These are phyloP conservation scores for Atractosteus spatula DNA, from an alignment of 2,113 vertebrate genomes.

Conservation along the genomic window DNA sequence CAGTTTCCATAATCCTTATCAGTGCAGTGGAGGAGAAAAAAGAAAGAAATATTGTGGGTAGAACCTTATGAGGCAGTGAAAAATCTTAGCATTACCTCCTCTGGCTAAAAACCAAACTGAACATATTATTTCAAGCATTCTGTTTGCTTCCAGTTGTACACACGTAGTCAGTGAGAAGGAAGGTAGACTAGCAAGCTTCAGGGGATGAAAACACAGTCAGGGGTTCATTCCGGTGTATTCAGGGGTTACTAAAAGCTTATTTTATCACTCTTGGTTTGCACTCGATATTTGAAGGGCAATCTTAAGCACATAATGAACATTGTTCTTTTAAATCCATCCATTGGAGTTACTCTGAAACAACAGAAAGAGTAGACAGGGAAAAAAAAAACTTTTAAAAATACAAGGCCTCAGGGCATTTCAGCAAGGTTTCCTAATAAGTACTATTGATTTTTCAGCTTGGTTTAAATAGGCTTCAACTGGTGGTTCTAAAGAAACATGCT, in stretches of 20 bases:
- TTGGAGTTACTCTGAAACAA: slow-evolving; percentile 18
- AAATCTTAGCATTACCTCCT: too few relatives aligned
- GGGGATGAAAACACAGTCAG: neutral
- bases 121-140: too few relatives aligned
- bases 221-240: neutral
- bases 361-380: neutral
- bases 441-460: slow-evolving; percentile 50
- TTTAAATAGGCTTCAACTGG: slow-evolving; percentile 44
- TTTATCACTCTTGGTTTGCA: neutral
- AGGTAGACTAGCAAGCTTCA: too few relatives aligned
- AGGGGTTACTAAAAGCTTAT: neutral
- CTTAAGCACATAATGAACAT: slow-evolving; percentile 18
- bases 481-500: slow-evolving; percentile 38
- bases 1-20: neutral
- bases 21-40: too few relatives aligned
- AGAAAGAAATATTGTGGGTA: too few relatives aligned
- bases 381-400: slow-evolving; percentile 25
- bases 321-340: slow-evolving; percentile 20
- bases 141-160: too few relatives aligned
- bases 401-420: slow-evolving; percentile 37
- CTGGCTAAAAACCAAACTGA: too few relatives aligned
- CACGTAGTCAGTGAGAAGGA: too few relatives aligned
- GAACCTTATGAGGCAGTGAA: too few relatives aligned
- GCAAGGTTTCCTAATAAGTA: slow-evolving; percentile 53
- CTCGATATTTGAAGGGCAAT: too few relatives aligned